Evolutionary conservation across 2,888 invertebrate genomes (phyloP).

Genomic region (Phengaris arion): DNA sequence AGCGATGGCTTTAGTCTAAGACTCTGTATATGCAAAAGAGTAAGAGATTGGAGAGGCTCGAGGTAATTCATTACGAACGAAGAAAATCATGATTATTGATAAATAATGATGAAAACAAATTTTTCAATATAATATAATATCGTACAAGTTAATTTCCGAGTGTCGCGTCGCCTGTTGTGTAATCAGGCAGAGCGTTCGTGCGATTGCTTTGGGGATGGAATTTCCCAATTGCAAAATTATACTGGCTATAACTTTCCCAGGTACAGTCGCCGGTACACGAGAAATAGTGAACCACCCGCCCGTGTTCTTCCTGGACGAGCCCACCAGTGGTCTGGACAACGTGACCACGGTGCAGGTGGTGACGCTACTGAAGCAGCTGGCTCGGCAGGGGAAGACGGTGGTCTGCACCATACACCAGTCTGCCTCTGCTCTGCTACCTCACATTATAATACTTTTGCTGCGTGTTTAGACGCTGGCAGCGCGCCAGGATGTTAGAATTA

Average conservation of each 20-base stretch:
- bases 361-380: slow-evolving; percentile 77
- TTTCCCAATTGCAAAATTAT: slow-evolving; percentile 31
- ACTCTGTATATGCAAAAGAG: no score
- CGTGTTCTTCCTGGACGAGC: slow-evolving; percentile 90
- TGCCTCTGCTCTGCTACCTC: no score
- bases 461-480: neutral
- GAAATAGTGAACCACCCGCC: slow-evolving; percentile 88
- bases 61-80: no score
- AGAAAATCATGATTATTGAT: no score
- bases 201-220: slow-evolving; percentile 30
- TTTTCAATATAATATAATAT: no score
- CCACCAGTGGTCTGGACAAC: slow-evolving; percentile 85
- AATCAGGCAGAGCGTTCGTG: slow-evolving; percentile 6
- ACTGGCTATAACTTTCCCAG: slow-evolving; percentile 17
- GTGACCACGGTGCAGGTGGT: slow-evolving; percentile 82
- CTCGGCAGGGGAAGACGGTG: slow-evolving; percentile 83
- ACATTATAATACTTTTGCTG: neutral
- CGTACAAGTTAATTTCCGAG: neutral
- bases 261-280: neutral
- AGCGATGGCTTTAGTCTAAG: no score
- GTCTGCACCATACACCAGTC: slow-evolving; percentile 86
- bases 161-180: neutral
- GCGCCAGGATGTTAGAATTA: neutral
- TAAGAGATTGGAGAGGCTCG: no score
- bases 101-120: no score